phyloP scores from a whole-genome alignment of 2,113 vertebrate species.

The Propithecus coquereli region DNA sequence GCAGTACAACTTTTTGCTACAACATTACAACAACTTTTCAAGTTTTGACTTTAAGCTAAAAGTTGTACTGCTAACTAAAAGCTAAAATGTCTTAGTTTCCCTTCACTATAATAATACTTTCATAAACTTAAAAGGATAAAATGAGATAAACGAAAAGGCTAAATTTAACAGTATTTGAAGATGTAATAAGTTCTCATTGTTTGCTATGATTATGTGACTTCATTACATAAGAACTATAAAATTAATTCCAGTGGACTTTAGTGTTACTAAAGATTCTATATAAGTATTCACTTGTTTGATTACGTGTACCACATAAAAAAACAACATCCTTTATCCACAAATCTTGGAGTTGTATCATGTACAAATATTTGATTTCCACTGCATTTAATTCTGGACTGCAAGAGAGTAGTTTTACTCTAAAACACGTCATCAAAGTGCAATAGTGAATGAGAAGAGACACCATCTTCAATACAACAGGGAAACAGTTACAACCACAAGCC shows the following conservation, averaged over 20 bases:
- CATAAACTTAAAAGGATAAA: not conserved
- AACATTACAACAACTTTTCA: not conserved
- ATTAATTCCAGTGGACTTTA: not conserved
- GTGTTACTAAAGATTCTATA: not conserved
- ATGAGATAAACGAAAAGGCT: not conserved
- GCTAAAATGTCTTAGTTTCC: not conserved
- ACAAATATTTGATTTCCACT: not conserved
- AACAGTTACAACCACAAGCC: not conserved
- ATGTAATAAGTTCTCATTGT: not conserved
- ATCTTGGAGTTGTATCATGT: not conserved
- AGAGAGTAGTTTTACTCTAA: not conserved
- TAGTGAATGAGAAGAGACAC: not conserved
- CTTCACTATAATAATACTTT: not conserved
- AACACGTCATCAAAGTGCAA: slow-evolving; percentile 2
- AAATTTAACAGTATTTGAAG: not conserved
- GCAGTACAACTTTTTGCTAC: not conserved
- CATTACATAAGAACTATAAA: not conserved
- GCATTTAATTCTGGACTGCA: slow-evolving; percentile 1
- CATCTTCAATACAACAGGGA: not conserved
- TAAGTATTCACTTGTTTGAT: slow-evolving; percentile 23
- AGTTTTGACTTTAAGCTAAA: not conserved
- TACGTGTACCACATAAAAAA: not conserved
- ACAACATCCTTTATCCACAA: not conserved
- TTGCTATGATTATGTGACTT: not conserved
- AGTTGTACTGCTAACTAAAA: not conserved